Evolutionary conservation across 2,888 invertebrate genomes (phyloP), one percentile per base, ranked within the genome.

Genomic region (Nomada ferruginata): DNA sequence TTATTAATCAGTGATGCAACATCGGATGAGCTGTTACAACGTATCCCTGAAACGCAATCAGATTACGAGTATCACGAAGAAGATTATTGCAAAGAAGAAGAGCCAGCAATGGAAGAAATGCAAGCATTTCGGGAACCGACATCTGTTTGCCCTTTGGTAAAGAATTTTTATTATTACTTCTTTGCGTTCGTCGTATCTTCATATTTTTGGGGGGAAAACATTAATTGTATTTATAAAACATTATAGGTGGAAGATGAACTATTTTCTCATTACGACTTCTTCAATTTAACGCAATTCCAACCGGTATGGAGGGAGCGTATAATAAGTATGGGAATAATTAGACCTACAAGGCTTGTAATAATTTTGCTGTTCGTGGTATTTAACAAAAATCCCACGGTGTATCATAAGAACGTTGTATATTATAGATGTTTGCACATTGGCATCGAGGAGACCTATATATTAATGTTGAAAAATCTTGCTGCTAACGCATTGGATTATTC

Each of bases 401-500:
- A 70, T 42, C 52, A 18, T 15, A 10, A 36, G n/a, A 29, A 53
- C 13, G 4, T 53, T 47, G 26, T 47, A 10, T 5, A 3, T 15
- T 15, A 60, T 36, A 90, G 89, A 13, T 59, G 82, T 44, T 36
- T 90, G 9, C 92, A 92, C 80, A 86, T 92, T 2, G 92, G 91
- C 47, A 78, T 91, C 15, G 87, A 92, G 10, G 83, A 85, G 20
- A 82, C 85, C 4, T 87, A 91, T 47, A 70, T 75, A 1, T 84
- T 94, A 13, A 89, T 87, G 75, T 79, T 94, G 23, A 91, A 91
- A 65, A 94, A 94, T 86, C 5, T 79, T 4, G 86, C 89, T 1
- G 66, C 75, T 3, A 73, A 86, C 18, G 7, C 81, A 15, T 29
- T 85, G 23, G 71, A 50, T 13, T 91, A 86, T 42, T 70, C 71